Evolutionary conservation across 2,888 invertebrate species (phyloP).

Genomic region (Drosophila flavopinicola): DNA sequence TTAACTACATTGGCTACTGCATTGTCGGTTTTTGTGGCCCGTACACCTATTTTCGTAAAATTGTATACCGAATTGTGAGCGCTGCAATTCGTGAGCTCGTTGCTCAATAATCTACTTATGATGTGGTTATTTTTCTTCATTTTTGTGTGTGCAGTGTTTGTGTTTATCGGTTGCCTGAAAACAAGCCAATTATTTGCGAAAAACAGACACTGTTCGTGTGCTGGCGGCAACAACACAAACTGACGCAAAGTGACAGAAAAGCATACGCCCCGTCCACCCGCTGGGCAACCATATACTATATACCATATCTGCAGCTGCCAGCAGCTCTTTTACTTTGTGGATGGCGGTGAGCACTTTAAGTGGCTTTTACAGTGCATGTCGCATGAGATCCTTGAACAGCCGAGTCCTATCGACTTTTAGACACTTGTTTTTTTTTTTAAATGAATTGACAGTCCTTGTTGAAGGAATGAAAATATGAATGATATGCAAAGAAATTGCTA

Average conservation of each 20-base stretch:
- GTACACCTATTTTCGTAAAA: constrained; percentile 31
- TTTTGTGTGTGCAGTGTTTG: constrained; percentile 7
- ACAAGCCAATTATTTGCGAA: constrained; percentile 65
- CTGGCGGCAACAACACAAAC: constrained; percentile 6
- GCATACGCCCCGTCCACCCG: neutral
- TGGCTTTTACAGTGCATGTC: constrained; percentile 51
- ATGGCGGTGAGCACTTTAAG: constrained; percentile 45
- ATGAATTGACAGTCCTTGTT: too few relatives aligned
- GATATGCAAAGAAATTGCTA: too few relatives aligned
- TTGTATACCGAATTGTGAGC: constrained; percentile 18
- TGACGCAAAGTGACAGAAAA: constrained; percentile 18
- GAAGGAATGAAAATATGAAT: too few relatives aligned
- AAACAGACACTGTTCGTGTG: constrained; percentile 21
- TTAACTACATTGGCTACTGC: constrained; percentile 13
- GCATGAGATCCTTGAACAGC: constrained; percentile 14
- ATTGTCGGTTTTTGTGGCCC: constrained; percentile 24
- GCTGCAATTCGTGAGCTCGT: constrained; percentile 3
- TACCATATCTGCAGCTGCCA: constrained; percentile 20
- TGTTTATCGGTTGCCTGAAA: constrained; percentile 36
- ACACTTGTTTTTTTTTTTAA: neutral
- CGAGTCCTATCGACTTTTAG: neutral
- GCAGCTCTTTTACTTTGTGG: neutral
- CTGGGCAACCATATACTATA: neutral
- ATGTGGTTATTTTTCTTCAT: neutral
- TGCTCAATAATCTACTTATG: constrained; percentile 13